Evolutionary conservation across 1,140 invertebrate species (phyloP), one percentile per base, ranked within the genome.

Genomic region (Psilanteris sp.): DNA sequence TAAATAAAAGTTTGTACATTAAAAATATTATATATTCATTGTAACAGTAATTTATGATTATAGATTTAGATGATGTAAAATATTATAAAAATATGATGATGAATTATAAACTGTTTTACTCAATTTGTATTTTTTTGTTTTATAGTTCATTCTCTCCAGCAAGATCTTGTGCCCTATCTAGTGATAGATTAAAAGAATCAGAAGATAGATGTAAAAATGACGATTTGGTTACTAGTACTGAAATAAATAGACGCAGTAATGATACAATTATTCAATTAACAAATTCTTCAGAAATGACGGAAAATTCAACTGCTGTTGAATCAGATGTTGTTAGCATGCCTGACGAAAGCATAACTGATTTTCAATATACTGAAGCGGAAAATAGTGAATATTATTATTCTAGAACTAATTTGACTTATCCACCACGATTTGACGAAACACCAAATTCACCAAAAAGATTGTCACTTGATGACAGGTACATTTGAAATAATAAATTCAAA

Each of bases 381-480:
- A 52, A 36, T 8, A 79, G 68, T 9, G 84, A 87, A 10, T 89
- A 88, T 50, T 89, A 87, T 62, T 89, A 85, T 64, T 77, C 83
- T 0, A 82, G 82, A 9, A 87, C 82, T 50, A 89, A 88, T 75
- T 66, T 89, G 0, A 89, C 87, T 5, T 89, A 89, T 70, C 87
- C 87, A 10, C 84, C 83, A 11, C 80, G 87, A 1, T 81, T 87
- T 4, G 85, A 88, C 3, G 85, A 87, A 37, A 46, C 79, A 6
- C 76, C 80, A 2, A 82, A 74, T 22, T 89, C 87, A 3, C 87
- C 87, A 2, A 89, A 89, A 72, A 79, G 87, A 29, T 74, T 89
- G 6, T 88, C 87, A n/a, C 78, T 89, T 0, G 87, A 89, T 13
- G 87, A 89, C 50, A 87, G 87, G 87, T 87, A 59, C 15, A 4